Percentiles rank a stretch among this genome's conserved stretches.
Evolutionary conservation across 2,888 invertebrate species (phyloP).

Genomic region (Matsumyia berberina): DNA sequence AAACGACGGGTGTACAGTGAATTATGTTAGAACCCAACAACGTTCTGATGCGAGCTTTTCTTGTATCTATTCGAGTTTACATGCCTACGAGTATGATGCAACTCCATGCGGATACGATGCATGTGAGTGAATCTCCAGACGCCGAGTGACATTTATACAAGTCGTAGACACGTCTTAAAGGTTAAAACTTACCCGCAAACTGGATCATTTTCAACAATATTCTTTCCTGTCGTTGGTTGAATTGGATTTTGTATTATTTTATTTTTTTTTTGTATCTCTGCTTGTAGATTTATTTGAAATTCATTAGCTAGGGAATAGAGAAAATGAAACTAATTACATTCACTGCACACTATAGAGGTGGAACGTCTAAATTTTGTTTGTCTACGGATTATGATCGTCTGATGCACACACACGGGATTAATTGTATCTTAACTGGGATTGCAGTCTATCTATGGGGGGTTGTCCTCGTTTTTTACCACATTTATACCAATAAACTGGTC

Average conservation of each 20-base stretch:
- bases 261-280: slow-evolving; percentile 6
- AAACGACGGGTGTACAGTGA: slow-evolving; percentile 26
- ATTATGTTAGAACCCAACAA: slow-evolving; percentile 58
- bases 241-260: slow-evolving; percentile 10
- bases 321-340: slow-evolving; percentile 28
- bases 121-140: slow-evolving; percentile 2
- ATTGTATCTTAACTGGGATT: slow-evolving; percentile 19
- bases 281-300: slow-evolving; percentile 20
- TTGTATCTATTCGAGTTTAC: slow-evolving; percentile 50
- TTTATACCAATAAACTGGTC: slow-evolving; percentile 3
- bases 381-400: neutral
- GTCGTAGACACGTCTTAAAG: slow-evolving; percentile 29
- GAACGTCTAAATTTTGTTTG: slow-evolving; percentile 1
- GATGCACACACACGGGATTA: slow-evolving; percentile 24
- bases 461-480: slow-evolving; percentile 4
- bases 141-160: slow-evolving; percentile 66
- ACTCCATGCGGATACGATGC: slow-evolving; percentile 41
- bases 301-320: slow-evolving; percentile 36
- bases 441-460: slow-evolving; percentile 2
- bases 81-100: slow-evolving; percentile 65
- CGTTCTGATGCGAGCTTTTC: slow-evolving; percentile 66
- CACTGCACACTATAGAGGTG: slow-evolving; percentile 34
- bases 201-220: slow-evolving; percentile 34
- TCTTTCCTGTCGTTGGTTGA: slow-evolving; percentile 18
- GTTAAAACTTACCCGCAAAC: slow-evolving; percentile 71